Base-by-base conservation (phyloP, 2,797 vertebrate species). In the Lophius americanus region DNA sequence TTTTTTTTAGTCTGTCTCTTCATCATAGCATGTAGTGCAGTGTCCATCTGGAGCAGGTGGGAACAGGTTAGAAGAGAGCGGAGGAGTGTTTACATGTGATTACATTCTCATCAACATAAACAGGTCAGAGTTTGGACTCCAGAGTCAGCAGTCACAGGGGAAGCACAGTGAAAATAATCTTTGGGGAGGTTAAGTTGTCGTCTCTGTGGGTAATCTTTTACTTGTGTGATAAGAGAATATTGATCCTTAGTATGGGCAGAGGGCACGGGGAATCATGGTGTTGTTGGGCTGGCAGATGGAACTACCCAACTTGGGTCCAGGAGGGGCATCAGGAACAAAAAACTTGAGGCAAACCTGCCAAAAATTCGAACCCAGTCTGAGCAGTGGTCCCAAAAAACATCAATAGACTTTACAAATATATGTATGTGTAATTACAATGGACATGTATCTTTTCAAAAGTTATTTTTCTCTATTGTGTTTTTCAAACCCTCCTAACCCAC, bases 141-240 rank as follows among this genome's bases (percentile, higher is more conserved):
- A 37, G 65, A 64, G 63, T 66, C 64, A 37, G 78, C 59, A 38
- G 74, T 83, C 73, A 83, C 79, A 48, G 57, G 85, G 91, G 90
- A 87, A 90, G 91, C 93, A 93, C 92, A 94, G 93, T 93, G 91
- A 91, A 85, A 81, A 83, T 55, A 87, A 76, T 89, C 84, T 85
- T 90, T 81, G 70, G 82, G 76, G 79, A 82, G 53, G 64, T 72
- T 78, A 48, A 49, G 75, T 73, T 78, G 49, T 74, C 35, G 6
- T 78, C 64, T 85, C 64, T 73, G 62, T 64, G 69, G 79, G 70
- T 60, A 84, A 79, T 81, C 75, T 83, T 70, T 86, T 78, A 79
- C 75, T 39, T 74, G 66, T 64, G 80, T 79, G 75, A 84, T 76
- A 78, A 82, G 65, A 69, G 62, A 73, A 85, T 73, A 71, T 67